Evolutionary conservation across 2,113 vertebrate genomes (phyloP).

Genomic region (Hyaena hyaena): DNA sequence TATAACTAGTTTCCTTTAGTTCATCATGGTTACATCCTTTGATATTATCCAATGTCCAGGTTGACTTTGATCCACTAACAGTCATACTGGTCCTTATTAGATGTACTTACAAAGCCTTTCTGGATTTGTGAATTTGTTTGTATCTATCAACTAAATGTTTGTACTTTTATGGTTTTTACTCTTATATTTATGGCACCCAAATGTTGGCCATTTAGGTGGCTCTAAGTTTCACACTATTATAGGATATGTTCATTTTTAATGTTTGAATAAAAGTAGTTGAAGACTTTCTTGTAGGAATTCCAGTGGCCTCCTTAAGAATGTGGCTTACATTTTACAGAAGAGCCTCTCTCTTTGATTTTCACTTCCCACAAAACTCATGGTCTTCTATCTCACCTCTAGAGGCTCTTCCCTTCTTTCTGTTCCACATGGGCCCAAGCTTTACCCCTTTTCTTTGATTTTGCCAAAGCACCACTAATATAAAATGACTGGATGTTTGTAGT

Average conservation of each 20-base stretch:
- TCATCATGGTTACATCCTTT: slow-evolving; percentile 6
- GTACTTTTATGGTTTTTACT: slow-evolving; percentile 41
- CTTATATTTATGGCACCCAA: slow-evolving; percentile 41
- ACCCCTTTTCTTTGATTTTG: background rate
- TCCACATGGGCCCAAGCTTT: background rate
- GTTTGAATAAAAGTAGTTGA: slow-evolving; percentile 45
- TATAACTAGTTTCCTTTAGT: slow-evolving; percentile 4
- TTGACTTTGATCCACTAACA: background rate
- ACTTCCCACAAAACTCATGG: background rate
- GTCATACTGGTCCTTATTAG: background rate
- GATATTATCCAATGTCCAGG: background rate
- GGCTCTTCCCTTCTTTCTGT: background rate
- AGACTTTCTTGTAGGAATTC: background rate
- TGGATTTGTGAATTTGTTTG: background rate
- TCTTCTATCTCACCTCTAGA: background rate
- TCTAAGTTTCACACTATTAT: background rate
- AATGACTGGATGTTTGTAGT: background rate
- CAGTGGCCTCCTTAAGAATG: background rate
- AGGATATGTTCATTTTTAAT: slow-evolving; percentile 2
- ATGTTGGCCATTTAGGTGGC: background rate
- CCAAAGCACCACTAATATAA: background rate
- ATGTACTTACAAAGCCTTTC: background rate
- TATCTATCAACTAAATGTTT: background rate
- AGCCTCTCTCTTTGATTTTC: slow-evolving; percentile 1
- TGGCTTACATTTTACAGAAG: background rate